Conservation (phyloP, 1,140 invertebrate genomes). For the Apis dorsata region DNA sequence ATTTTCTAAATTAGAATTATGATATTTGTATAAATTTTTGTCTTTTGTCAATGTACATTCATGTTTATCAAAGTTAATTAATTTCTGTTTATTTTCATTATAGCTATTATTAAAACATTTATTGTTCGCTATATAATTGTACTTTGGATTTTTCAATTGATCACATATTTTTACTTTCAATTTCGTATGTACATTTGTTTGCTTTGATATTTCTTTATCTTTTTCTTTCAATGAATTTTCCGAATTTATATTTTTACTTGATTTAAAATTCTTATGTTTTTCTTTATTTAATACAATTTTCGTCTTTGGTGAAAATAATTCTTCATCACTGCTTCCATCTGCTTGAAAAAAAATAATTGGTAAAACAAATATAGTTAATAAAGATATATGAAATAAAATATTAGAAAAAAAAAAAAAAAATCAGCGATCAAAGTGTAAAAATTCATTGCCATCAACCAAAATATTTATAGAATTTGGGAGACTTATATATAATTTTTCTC, state of each 20-base stretch:
- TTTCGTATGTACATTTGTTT: not conserved
- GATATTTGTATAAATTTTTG: not conserved
- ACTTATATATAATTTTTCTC: constrained; percentile 65
- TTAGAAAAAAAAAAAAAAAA: constrained; percentile 23
- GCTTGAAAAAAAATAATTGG: constrained; percentile 33
- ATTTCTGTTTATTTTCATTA: not conserved
- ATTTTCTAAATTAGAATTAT: constrained; percentile 1
- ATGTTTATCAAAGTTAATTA: not conserved
- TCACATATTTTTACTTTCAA: constrained; percentile 9
- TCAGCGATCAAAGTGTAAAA: constrained; percentile 79
- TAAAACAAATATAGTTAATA: not conserved
- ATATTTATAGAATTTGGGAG: constrained; percentile 65
- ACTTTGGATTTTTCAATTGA: constrained; percentile 17
- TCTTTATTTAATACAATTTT: constrained; percentile 32
- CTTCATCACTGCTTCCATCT: constrained; percentile 52
- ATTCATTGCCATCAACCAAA: constrained; percentile 77
- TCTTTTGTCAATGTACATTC: not conserved
- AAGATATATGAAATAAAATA: constrained; percentile 4
- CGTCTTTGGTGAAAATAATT: constrained; percentile 56
- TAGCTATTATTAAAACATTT: not conserved
- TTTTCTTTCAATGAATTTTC: not conserved
- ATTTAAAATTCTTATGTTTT: constrained; percentile 25
- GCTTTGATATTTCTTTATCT: not conserved
- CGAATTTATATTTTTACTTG: not conserved
- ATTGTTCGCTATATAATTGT: not conserved